These are phyloP conservation scores for Podarcis cretensis DNA, from an alignment of 2,113 vertebrate species.

Conservation along the genomic window DNA sequence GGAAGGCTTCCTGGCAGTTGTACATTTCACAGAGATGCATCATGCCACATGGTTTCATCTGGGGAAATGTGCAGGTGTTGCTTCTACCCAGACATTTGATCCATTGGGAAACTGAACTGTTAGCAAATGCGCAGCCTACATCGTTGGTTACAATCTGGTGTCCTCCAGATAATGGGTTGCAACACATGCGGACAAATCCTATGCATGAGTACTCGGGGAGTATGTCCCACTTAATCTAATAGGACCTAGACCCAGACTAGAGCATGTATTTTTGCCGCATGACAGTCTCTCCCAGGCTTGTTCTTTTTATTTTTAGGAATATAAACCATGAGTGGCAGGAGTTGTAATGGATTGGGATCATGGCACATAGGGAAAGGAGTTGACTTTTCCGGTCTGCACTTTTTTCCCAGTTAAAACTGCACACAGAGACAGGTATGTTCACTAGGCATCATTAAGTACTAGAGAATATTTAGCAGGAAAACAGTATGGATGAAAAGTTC, in stretches of 20 bases:
- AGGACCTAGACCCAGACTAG: neutral
- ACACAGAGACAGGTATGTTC: neutral
- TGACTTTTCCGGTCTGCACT: no score
- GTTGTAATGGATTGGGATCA: no score
- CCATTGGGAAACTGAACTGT: fast-evolving
- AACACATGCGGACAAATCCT: neutral
- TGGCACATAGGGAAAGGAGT: no score
- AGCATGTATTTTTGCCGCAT: neutral
- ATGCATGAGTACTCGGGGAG: neutral
- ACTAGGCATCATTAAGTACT: neutral
- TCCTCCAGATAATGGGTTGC: neutral
- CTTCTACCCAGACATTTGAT: neutral
- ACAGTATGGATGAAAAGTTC: neutral
- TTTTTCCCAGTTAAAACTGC: no score
- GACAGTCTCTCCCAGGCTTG: no score
- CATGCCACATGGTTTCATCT: neutral
- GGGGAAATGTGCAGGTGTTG: neutral
- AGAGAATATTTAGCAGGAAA: neutral
- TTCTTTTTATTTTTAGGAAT: no score
- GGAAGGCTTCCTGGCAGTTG: neutral
- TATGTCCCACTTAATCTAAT: neutral
- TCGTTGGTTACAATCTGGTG: fast-evolving
- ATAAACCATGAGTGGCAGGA: no score
- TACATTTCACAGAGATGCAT: neutral
- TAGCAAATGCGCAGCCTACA: neutral